A percentile compares a stretch with the other conserved stretches of the same genome.
phyloP scores from a whole-genome alignment of 1,140 invertebrate genomes.

The Drosophila tropicalis region DNA sequence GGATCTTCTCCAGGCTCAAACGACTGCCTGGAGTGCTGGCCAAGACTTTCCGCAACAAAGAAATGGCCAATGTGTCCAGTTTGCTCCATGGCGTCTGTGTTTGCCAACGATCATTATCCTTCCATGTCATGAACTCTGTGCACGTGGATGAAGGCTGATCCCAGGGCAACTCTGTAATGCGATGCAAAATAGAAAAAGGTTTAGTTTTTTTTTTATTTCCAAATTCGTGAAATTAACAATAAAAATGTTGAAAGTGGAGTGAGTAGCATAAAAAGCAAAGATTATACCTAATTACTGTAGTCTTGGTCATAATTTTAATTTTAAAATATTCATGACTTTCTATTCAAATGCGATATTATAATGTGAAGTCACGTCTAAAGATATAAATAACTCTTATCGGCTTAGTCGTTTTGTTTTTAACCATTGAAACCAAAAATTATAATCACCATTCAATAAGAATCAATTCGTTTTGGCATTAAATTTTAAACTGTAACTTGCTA shows the following conservation, averaged over 20 bases:
- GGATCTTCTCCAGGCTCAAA: constrained; percentile 88
- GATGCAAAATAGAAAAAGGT: neutral
- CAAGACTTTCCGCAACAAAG: constrained; percentile 90
- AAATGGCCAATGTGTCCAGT: constrained; percentile 89
- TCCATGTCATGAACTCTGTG: constrained; percentile 91
- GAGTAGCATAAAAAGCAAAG: too few species aligned
- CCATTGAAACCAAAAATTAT: too few species aligned
- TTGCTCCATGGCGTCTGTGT: constrained; percentile 92
- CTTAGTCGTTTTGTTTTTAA: too few species aligned
- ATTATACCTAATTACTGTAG: too few species aligned
- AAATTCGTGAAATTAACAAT: neutral
- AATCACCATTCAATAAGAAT: too few species aligned
- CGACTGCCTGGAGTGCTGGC: constrained; percentile 87
- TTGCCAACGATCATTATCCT: constrained; percentile 86
- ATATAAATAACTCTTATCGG: too few species aligned
- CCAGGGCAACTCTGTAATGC: constrained; percentile 93
- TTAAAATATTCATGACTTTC: too few species aligned
- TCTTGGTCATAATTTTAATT: too few species aligned
- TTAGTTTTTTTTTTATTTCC: neutral
- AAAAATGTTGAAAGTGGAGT: neutral
- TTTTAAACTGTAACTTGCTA: too few species aligned
- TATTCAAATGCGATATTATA: too few species aligned
- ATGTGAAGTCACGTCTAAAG: too few species aligned
- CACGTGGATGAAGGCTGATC: constrained; percentile 90
- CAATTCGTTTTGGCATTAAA: too few species aligned